Evolutionary conservation across 2,888 invertebrate genomes (phyloP), one percentile per base, ranked within the genome.

Genomic region (Timema cristinae): DNA sequence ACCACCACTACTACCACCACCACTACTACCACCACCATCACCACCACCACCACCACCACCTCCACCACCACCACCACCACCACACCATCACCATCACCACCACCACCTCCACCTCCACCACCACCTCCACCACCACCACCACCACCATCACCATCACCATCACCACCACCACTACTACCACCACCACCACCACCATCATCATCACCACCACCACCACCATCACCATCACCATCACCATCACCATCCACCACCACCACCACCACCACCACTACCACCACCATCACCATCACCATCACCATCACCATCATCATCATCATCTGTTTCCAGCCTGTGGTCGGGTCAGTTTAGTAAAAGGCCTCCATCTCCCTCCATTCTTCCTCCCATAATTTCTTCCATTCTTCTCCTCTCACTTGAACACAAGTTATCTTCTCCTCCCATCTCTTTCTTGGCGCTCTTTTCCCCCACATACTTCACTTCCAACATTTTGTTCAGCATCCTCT

Each of bases 121-220:
- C 63, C n/a, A 11, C 11, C 13, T 10, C 11, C n/a, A 9, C 63
- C 13, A 10, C 11, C 16, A 63, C 63, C 16, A 52, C 11, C 11
- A 52, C 54, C 54, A 52, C 54, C 54, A 52, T 11, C 54, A 52
- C 11, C 11, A 52, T 11, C 16, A 63, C 11, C 13, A 15, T 16
- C 11, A 13, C n/a, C 13, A 10, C 16, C 63, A 63, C 63, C 63
- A 63, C 63, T 63, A 63, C 63, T 16, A 15, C 63, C 63, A 63
- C 63, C 63, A 63, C 11, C 16, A 63, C 16, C 63, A 63, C 16
- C 13, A 63, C 13, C 16, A 52, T 11, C 11, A 52, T 11, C 54
- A 52, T 11, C 54, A 52, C 54, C 11, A 52, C 54, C 54, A 52
- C 54, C 54, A 52, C 54, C 54, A 52, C 54, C 54, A 52, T 11